Conservation (phyloP, 2,797 vertebrate species). For the Xenopus petersii region DNA sequence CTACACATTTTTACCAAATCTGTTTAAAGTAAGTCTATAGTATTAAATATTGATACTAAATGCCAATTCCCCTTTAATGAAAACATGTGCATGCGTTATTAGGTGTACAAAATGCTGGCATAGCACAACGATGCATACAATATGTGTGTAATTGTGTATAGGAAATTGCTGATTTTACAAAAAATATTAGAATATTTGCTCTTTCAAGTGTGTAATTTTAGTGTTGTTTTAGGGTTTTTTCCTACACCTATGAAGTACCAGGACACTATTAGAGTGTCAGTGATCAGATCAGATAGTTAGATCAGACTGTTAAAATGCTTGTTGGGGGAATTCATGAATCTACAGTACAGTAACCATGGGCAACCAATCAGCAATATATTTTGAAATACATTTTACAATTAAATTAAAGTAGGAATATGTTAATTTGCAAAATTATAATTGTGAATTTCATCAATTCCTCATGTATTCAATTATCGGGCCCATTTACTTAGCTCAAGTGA, state of each 20-base stretch:
- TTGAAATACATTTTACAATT: no score
- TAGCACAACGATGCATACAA: neutral
- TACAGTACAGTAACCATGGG: no score
- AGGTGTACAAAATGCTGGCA: neutral
- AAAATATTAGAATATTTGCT: neutral
- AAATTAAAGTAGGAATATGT: no score
- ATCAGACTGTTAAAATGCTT: no score
- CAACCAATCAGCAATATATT: no score
- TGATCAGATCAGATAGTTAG: no score
- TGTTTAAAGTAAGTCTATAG: neutral
- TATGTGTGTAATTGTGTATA: neutral
- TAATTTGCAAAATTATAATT: no score
- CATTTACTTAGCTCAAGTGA: no score
- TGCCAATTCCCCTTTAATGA: neutral
- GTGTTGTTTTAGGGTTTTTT: neutral
- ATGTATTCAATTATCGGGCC: no score
- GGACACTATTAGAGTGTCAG: no score
- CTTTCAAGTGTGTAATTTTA: neutral
- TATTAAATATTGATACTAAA: neutral
- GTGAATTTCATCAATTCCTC: no score
- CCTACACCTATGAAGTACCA: neutral
- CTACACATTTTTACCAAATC: neutral
- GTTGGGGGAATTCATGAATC: no score
- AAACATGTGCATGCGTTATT: neutral
- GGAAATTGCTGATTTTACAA: neutral